Conservation (phyloP, 35 echinoderm and acorn worm genomes). For the Strongylocentrotus purpuratus region DNA sequence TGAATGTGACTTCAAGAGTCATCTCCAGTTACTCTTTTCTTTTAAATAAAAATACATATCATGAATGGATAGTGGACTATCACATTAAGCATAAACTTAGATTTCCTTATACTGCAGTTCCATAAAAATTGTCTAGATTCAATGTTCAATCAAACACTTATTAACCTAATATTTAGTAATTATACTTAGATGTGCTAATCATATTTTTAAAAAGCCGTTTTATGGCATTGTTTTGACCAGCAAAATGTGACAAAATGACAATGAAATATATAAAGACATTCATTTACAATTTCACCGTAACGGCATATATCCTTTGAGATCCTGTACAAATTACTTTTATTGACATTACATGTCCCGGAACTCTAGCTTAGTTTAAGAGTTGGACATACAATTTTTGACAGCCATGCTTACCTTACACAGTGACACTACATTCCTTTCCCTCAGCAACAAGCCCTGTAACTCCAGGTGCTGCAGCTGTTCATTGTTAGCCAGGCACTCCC, state of each 20-base stretch:
- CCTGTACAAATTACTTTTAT: neutral
- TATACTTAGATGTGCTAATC: no score
- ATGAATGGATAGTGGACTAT: neutral
- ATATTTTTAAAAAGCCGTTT: no score
- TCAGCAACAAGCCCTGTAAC: slow-evolving; percentile 80
- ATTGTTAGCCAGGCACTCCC: slow-evolving; percentile 68
- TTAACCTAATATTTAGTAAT: no score
- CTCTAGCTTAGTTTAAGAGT: neutral
- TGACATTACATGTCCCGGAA: neutral
- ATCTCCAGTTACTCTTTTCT: neutral
- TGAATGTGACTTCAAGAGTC: neutral
- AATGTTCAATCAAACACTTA: no score
- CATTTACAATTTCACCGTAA: neutral
- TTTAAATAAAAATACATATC: no score
- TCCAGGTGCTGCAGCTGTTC: slow-evolving; percentile 58
- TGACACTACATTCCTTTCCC: slow-evolving; percentile 61
- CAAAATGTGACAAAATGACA: neutral
- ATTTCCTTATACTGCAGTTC: neutral
- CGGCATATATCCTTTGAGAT: neutral
- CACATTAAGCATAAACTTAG: neutral
- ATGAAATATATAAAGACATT: neutral
- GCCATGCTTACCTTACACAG: slow-evolving; percentile 70
- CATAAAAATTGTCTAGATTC: neutral
- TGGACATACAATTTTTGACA: no score
- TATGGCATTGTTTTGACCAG: neutral